Evolutionary conservation across 2,888 invertebrate species (phyloP), one percentile per base, ranked within the genome.

Genomic region (Dolomedes plantarius): DNA sequence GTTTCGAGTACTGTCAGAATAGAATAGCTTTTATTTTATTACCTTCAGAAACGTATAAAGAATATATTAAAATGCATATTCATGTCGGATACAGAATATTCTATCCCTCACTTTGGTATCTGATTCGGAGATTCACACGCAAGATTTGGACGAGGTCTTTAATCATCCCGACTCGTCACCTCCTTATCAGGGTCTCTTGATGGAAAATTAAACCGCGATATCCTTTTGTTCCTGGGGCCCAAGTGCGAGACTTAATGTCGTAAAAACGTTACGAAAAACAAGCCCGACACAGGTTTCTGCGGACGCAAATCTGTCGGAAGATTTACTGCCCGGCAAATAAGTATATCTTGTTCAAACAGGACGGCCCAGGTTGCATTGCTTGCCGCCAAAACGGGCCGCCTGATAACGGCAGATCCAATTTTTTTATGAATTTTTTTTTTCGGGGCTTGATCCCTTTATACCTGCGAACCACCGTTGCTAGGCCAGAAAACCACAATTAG

Each of bases 231-330:
- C 82, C 68, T 23, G 31, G n/a, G 81, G 75, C n/a, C 75, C 71
- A 71, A 75, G 82, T 82, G 41, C 82, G 46, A 82, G 82, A 76
- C 62, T 76, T 82, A 82, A 82, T 76, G 82, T 82, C 82, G 65
- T 82, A 82, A 82, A 82, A 82, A 82, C 46, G 82, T 82, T 82
- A 31, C 82, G 82, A 82, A 82, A 82, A 82, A 82, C 82, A 82
- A 75, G n/a, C 71, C 74, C 69, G 62, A 82, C 82, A 82, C 69
- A 71, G 80, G 73, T 56, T 68, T 46, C 31, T 31, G 27, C 27
- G 56, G 71, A 41, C 75, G 75, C 75, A 82, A 82, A 82, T 82
- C 82, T 82, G 75, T 68, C 62, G 74, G 68, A 29, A 73, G 81
- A 82, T 82, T 82, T 82, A 82, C 71, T 16, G 75, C 82, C 82